Percentiles rank a stretch among this genome's conserved stretches.
phyloP scores from a whole-genome alignment of 23 tunicate species.

The Halocynthia roretzi region DNA sequence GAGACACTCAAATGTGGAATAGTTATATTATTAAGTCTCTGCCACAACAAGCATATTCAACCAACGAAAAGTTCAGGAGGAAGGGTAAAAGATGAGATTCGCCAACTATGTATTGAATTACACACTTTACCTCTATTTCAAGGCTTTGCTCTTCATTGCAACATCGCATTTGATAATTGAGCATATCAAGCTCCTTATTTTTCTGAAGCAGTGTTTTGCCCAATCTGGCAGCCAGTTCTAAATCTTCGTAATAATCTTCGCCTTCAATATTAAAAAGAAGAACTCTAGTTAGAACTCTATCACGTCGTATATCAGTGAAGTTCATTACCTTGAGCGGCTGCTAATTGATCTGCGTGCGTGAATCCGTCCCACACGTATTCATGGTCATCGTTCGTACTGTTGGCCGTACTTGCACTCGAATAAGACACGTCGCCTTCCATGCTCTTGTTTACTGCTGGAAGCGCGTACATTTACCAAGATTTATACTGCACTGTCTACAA shows the following conservation, averaged over 20 bases:
- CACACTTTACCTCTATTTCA: slow-evolving; percentile 17
- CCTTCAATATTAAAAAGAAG: neutral
- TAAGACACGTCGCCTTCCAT: slow-evolving; percentile 21
- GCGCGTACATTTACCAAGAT: too few relatives aligned
- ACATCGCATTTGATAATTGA: slow-evolving; percentile 23
- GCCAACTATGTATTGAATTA: neutral
- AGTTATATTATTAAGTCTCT: too few relatives aligned
- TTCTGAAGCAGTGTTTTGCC: slow-evolving; percentile 13
- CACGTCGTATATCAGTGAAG: neutral
- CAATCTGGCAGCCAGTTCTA: slow-evolving; percentile 16
- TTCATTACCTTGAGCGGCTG: slow-evolving; percentile 10
- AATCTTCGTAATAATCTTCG: slow-evolving; percentile 9
- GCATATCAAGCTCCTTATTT: slow-evolving; percentile 1
- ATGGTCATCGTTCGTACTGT: slow-evolving; percentile 4
- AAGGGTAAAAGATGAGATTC: neutral
- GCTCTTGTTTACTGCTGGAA: neutral
- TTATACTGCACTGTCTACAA: too few relatives aligned
- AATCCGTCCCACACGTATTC: slow-evolving; percentile 29
- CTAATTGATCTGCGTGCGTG: slow-evolving; percentile 11
- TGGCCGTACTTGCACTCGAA: neutral
- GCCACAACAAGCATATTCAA: neutral
- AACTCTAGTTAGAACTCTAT: neutral
- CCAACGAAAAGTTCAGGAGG: neutral
- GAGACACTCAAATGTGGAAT: too few relatives aligned
- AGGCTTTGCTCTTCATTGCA: slow-evolving; percentile 28